Percentiles rank a stretch among this genome's conserved stretches.
Conservation (phyloP, 2,113 vertebrate species). For the Paradisaea rubra region DNA sequence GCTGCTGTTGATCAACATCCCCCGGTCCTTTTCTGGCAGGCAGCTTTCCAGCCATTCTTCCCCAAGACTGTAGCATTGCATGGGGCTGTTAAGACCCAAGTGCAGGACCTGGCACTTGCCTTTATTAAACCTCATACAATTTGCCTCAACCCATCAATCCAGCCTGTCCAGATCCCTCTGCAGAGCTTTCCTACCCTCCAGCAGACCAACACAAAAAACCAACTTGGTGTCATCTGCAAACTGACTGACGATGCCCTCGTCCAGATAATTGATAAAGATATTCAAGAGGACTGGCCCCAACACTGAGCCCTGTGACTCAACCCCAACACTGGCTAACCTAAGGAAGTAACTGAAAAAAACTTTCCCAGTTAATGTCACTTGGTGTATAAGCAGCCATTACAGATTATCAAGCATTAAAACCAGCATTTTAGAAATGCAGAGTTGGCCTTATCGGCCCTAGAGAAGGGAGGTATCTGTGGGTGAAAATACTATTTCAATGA, state of each 20-base stretch:
- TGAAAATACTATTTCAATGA: background rate
- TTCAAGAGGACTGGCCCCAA: background rate
- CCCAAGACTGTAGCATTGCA: background rate
- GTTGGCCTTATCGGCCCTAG: background rate
- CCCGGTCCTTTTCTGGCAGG: background rate
- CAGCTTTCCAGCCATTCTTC: background rate
- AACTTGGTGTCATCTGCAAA: background rate
- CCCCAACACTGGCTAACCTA: background rate
- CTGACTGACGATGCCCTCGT: background rate
- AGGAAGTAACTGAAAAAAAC: background rate
- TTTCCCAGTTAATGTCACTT: background rate
- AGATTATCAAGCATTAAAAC: background rate
- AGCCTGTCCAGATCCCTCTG: background rate
- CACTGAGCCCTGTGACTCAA: background rate
- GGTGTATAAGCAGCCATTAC: background rate
- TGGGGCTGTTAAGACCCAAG: background rate
- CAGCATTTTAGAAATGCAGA: background rate
- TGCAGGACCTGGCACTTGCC: background rate
- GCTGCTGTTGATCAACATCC: background rate
- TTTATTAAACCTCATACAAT: background rate
- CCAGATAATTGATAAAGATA: background rate
- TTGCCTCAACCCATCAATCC: background rate
- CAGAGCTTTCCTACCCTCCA: background rate
- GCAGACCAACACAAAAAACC: background rate
- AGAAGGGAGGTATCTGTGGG: background rate